A percentile compares a stretch with the other conserved stretches of the same genome.
Evolutionary conservation across 2,797 vertebrate species (phyloP).

Genomic region (Cynopterus sphinx): DNA sequence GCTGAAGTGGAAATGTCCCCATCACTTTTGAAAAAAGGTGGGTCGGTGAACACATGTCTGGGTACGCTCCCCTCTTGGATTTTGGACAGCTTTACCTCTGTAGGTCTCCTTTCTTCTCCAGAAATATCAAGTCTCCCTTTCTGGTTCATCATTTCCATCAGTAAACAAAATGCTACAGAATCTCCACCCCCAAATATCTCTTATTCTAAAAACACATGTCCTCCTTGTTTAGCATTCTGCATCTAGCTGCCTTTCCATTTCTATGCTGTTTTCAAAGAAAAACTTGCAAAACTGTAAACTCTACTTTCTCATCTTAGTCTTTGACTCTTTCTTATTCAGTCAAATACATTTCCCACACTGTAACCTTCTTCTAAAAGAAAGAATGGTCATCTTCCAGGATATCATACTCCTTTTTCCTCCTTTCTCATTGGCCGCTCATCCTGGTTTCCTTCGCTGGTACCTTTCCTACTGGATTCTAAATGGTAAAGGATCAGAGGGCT

Average conservation of each 20-base stretch:
- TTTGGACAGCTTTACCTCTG: not conserved
- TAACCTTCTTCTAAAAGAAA: not conserved
- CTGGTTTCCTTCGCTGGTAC: not conserved
- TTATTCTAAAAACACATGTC: not conserved
- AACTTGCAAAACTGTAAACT: not conserved
- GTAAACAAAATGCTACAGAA: not conserved
- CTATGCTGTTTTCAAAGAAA: constrained; percentile 18
- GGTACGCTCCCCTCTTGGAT: not conserved
- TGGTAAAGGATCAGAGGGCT: not conserved
- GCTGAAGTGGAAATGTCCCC: not conserved
- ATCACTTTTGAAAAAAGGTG: not conserved
- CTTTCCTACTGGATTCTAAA: not conserved
- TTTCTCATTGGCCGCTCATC: not conserved
- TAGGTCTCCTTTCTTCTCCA: not conserved
- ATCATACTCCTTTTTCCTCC: not conserved
- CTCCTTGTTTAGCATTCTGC: not conserved
- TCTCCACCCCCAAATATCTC: not conserved
- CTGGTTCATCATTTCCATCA: not conserved
- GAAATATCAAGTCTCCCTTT: not conserved
- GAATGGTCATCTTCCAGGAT: not conserved
- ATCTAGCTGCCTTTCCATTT: not conserved
- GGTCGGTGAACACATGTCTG: not conserved
- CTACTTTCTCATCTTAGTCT: not conserved
- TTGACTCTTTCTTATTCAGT: not conserved
- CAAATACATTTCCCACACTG: not conserved